Evolutionary conservation across 2,888 invertebrate species (phyloP).

Genomic region (Cheilosia pagana): DNA sequence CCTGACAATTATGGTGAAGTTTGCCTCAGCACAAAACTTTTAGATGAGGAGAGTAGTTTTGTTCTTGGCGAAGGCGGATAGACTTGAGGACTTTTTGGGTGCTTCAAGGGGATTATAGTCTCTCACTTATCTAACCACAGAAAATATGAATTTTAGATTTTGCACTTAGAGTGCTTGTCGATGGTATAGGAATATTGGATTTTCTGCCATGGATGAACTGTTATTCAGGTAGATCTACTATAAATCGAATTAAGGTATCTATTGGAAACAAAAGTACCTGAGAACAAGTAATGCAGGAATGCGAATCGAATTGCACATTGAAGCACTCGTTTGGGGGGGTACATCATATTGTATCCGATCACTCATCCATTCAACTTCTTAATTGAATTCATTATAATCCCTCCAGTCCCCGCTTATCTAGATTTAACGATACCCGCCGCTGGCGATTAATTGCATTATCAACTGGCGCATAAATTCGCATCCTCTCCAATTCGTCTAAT

Average conservation of each 20-base stretch:
- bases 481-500: slow-evolving; percentile 58
- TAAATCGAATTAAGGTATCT: too few relatives aligned
- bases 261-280: too few relatives aligned
- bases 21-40: slow-evolving; percentile 2
- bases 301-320: too few relatives aligned
- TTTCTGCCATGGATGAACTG: slow-evolving; percentile 2
- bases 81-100: slow-evolving; percentile 9
- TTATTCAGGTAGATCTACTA: too few relatives aligned
- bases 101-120: slow-evolving; percentile 27
- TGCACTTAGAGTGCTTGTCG: slow-evolving; percentile 23
- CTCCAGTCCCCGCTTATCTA: background rate
- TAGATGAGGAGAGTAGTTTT: background rate
- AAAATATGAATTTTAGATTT: slow-evolving; percentile 48
- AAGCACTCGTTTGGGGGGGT: too few relatives aligned
- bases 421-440: slow-evolving; percentile 6
- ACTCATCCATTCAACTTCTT: background rate
- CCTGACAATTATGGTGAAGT: slow-evolving; percentile 28
- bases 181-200: slow-evolving; percentile 22
- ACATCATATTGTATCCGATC: too few relatives aligned
- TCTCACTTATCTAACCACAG: slow-evolving; percentile 23
- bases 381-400: background rate
- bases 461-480: slow-evolving; percentile 34
- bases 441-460: slow-evolving; percentile 51
- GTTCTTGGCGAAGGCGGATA: background rate
- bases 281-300: too few relatives aligned